Percentiles rank a stretch among this genome's conserved stretches.
phyloP scores from a whole-genome alignment of 2,797 vertebrate genomes.

The Myotis planiceps region DNA sequence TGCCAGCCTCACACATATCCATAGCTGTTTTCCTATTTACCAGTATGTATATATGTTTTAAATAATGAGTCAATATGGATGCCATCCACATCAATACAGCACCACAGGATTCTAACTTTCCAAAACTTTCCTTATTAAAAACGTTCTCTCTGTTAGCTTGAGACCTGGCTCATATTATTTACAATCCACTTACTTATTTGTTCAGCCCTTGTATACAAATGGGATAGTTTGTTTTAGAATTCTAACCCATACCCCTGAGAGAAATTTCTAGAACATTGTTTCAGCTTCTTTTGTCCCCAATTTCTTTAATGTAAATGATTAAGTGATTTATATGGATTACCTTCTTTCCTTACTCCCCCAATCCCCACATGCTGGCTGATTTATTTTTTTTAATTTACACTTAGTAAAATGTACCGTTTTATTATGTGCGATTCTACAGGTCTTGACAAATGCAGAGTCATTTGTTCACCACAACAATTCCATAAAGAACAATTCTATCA shows the following conservation, averaged over 20 bases:
- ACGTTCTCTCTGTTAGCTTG: background rate
- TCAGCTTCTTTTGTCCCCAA: background rate
- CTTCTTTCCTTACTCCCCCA: background rate
- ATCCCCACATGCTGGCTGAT: background rate
- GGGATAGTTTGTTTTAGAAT: background rate
- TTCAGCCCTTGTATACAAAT: background rate
- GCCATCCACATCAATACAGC: background rate
- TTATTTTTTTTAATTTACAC: background rate
- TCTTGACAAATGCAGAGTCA: background rate
- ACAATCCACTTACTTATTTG: background rate
- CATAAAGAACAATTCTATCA: background rate
- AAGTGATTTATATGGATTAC: background rate
- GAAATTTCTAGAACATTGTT: background rate
- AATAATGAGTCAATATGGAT: background rate
- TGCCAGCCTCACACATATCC: background rate
- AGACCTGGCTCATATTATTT: background rate
- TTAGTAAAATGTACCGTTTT: background rate
- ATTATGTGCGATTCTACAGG: background rate
- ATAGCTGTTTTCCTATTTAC: background rate
- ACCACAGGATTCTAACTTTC: background rate
- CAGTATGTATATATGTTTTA: background rate
- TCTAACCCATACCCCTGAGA: background rate
- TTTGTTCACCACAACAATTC: background rate
- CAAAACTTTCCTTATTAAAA: background rate
- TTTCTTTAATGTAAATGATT: background rate